Evolutionary conservation across 2,888 invertebrate genomes (phyloP).

Genomic region (Rhodophaea formosa): DNA sequence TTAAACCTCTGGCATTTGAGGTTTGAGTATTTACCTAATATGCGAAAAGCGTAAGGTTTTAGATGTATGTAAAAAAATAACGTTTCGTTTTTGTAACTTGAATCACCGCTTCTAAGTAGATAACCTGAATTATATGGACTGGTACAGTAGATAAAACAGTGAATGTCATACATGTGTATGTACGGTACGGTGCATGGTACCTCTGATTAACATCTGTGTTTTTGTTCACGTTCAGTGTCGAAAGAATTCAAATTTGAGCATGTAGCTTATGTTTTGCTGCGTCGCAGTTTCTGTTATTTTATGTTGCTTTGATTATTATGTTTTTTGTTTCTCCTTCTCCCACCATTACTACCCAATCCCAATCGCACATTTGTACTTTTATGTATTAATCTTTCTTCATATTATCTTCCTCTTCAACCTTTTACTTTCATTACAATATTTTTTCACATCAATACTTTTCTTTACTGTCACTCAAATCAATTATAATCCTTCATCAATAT

Average conservation of each 20-base stretch:
- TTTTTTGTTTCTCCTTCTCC: conserved; percentile 52
- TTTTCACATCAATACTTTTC: background rate
- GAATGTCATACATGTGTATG: conserved; percentile 25
- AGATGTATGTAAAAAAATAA: too few relatives aligned
- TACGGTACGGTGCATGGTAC: conserved; percentile 38
- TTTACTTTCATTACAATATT: background rate
- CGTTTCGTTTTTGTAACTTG: conserved; percentile 29
- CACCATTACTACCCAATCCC: conserved; percentile 25
- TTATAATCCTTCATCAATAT: conserved; percentile 9
- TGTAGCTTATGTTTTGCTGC: conserved; percentile 74
- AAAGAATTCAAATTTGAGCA: conserved; percentile 36
- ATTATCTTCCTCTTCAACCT: background rate
- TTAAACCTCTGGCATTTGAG: background rate
- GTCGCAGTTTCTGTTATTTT: conserved; percentile 58
- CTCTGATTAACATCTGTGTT: conserved; percentile 55
- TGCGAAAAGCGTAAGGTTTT: background rate
- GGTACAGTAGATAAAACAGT: conserved; percentile 22
- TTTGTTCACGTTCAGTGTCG: conserved; percentile 47
- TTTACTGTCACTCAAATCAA: background rate
- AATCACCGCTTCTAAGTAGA: conserved; percentile 26
- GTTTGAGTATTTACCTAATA: too few relatives aligned
- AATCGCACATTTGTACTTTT: conserved; percentile 22
- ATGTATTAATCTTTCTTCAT: conserved; percentile 12
- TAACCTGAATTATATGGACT: conserved; percentile 20
- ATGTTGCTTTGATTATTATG: conserved; percentile 75